Evolutionary conservation across 2,113 vertebrate species (phyloP), one percentile per base, ranked within the genome.

Genomic region (Pituophis catenifer): DNA sequence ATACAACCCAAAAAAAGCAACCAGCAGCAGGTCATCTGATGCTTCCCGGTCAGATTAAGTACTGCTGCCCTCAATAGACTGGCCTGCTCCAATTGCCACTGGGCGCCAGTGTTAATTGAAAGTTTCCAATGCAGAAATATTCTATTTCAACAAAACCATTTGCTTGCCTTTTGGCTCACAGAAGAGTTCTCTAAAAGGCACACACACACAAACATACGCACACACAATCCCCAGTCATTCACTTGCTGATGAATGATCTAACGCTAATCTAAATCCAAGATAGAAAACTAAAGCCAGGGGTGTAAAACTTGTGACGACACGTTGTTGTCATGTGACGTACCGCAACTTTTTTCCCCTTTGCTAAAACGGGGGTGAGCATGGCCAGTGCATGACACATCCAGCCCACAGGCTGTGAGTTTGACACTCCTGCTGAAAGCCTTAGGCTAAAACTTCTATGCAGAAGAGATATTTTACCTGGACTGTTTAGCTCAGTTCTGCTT

Each of bases 231-330:
- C 89, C 90, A 1, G 44, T 21, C 86, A 90, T 24, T 86, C 96
- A 93, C 75, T 21, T 96, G 95, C 96, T 96, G 93, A 95, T 96
- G 97, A 96, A 95, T 93, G 93, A 94, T 94, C 93, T 94, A 94
- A 91, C 91, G 23, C 24, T 48, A 26, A 57, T n/a, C 23, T 13
- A 50, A 23, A 86, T 96, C 97, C 94, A 29, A 81, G 23, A 91
- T 92, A 9, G 91, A 92, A 96, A 95, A 94, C 92, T 94, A 95
- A 93, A 92, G 65, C 8, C 58, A 59, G 8, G 8, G 23, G 23
- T 26, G 8, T 55, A 13, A 55, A 55, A 55, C 54, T 1, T 3
- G 54, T 3, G 53, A 54, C 3, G 53, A 54, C 54, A 54, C 0
- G 15, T 55, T 55, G 54, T 55, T 55, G 54, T 55, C 54, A 17